Evolutionary conservation across 2,888 invertebrate species (phyloP), one percentile per base, ranked within the genome.

Genomic region (Epirrhoe alternata): DNA sequence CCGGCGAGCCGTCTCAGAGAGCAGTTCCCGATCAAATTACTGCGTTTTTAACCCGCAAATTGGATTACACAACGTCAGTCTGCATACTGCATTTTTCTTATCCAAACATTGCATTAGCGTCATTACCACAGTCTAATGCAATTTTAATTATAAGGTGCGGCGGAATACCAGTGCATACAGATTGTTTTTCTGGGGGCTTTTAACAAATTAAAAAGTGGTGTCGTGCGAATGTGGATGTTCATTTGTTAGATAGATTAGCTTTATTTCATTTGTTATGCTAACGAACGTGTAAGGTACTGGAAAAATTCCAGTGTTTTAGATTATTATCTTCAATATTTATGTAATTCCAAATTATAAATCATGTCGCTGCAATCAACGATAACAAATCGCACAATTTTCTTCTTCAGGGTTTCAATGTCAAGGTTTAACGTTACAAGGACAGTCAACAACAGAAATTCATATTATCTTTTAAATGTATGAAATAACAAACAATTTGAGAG

Each of bases 81-180:
- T 83, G 81, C 42, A 63, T 90, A 76, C 77, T 83, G 82, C 59
- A 57, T 92, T 83, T 89, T 83, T 89, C 89, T 83, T 85, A 84
- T 82, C 79, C 84, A 85, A 85, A 86, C 85, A 83, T 77, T 82
- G 84, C 87, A 91, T 90, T 89, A 89, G 83, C 77, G 74, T 82
- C 87, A 87, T 89, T 89, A 88, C 72, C 75, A 81, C 83, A 78
- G 82, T 83, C 87, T 92, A 92, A 92, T 92, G 92, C 90, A 92
- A 93, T 92, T 92, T 92, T 93, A 93, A 92, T 92, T 92, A 89
- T 92, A 87, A 89, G 92, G 92, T 82, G 92, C 85, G 90, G 75
- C 77, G 84, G 88, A 84, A 89, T 87, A 85, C 74, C 82, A 68
- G 72, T 86, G 89, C 89, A 92, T 88, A 85, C 88, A 87, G 90